phyloP scores from a whole-genome alignment of 2,113 vertebrate genomes.

The Labeo rohita region DNA sequence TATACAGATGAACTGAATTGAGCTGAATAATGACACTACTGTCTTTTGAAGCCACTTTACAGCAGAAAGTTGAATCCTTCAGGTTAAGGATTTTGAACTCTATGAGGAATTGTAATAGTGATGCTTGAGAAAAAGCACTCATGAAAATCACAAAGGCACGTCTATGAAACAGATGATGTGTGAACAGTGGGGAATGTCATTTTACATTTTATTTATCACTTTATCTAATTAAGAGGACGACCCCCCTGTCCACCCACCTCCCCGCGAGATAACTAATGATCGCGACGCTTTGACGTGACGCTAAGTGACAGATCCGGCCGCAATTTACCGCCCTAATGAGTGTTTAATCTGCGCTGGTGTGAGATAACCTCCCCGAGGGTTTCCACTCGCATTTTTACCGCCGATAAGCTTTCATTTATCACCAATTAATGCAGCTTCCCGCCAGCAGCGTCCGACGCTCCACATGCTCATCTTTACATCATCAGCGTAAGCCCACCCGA shows the following conservation, averaged over 20 bases:
- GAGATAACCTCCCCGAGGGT: constrained; percentile 46
- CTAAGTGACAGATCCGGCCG: constrained; percentile 35
- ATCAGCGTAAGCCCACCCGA: constrained; percentile 6
- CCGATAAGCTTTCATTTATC: constrained; percentile 54
- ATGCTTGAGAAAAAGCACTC: not conserved
- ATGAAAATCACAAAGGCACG: not conserved
- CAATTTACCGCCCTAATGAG: constrained; percentile 50
- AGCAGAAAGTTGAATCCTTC: not conserved
- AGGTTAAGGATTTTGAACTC: not conserved
- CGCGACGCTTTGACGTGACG: constrained; percentile 2
- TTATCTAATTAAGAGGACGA: constrained; percentile 8
- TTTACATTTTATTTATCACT: constrained; percentile 25
- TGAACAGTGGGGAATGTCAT: constrained; percentile 20
- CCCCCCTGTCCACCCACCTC: not conserved
- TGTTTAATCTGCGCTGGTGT: constrained; percentile 53
- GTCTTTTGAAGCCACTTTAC: too few relatives aligned
- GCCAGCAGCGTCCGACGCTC: not conserved
- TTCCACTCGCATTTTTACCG: constrained; percentile 30
- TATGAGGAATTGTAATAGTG: not conserved
- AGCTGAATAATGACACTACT: too few relatives aligned
- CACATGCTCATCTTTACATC: constrained; percentile 17
- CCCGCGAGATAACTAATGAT: not conserved
- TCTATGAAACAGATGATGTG: not conserved
- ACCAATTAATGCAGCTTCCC: constrained; percentile 45
- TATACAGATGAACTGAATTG: too few relatives aligned